Conservation (phyloP, 2,797 vertebrate genomes). For the Neomorphus geoffroyi region DNA sequence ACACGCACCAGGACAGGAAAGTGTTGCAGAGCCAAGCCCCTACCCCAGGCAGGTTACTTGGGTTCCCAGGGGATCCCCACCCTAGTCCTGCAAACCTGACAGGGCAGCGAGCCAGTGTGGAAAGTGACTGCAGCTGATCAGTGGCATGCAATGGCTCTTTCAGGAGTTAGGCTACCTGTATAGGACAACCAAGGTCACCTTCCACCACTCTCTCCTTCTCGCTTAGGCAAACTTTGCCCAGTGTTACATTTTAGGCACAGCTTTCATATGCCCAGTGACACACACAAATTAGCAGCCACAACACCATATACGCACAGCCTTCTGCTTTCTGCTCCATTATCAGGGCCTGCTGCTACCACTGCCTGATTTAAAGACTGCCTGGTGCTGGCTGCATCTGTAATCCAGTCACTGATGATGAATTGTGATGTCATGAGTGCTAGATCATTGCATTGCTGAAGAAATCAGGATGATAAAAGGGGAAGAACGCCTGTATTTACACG, state of each 20-base stretch:
- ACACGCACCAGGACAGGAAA: neutral
- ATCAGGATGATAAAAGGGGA: neutral
- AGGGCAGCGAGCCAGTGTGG: neutral
- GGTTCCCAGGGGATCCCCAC: neutral
- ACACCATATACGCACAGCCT: neutral
- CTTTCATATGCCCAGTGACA: neutral
- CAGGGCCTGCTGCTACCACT: neutral
- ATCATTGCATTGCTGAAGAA: neutral
- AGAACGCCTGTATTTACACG: neutral
- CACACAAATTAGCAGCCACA: neutral
- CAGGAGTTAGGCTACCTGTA: neutral
- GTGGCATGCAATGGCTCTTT: neutral
- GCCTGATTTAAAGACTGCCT: neutral
- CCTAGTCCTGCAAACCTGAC: neutral
- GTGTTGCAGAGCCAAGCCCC: neutral
- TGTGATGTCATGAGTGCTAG: neutral
- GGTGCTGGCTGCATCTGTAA: neutral
- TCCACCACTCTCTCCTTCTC: neutral
- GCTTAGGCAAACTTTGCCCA: neutral
- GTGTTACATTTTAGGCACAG: neutral
- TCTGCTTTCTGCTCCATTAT: neutral
- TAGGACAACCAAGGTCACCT: neutral
- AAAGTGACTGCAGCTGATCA: fast-evolving
- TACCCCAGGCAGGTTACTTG: neutral
- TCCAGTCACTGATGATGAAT: conserved; percentile 15